These are phyloP conservation scores for Arenaria interpres DNA, from an alignment of 2,113 vertebrate species.

Conservation along the genomic window DNA sequence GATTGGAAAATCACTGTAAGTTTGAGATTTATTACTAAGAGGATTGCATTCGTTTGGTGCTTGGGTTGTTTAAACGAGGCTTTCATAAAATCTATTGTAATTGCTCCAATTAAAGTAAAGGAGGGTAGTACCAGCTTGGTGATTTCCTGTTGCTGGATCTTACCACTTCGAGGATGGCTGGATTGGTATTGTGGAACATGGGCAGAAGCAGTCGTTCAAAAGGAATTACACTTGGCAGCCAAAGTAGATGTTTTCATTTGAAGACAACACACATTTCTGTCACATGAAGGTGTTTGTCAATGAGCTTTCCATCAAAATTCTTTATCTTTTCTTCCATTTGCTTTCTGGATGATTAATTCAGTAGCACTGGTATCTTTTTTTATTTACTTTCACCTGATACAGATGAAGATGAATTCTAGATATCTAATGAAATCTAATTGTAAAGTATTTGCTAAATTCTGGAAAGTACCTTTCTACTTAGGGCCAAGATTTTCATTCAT, in stretches of 20 bases:
- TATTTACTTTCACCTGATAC: neutral
- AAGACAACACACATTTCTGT: neutral
- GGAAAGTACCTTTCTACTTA: neutral
- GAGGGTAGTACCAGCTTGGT: neutral
- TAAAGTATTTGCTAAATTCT: neutral
- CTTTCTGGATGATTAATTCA: neutral
- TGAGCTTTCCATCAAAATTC: neutral
- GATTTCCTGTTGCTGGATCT: neutral
- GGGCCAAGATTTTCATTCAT: neutral
- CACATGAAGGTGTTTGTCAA: neutral
- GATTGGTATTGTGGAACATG: neutral
- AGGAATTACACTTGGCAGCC: neutral
- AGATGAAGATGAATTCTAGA: neutral
- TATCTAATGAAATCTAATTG: neutral
- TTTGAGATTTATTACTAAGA: neutral
- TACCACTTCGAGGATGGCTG: neutral
- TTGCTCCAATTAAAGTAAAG: neutral
- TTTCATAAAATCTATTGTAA: neutral
- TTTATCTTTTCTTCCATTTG: neutral
- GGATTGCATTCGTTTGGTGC: neutral
- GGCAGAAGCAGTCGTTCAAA: neutral
- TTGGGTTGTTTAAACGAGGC: neutral
- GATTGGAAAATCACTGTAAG: neutral
- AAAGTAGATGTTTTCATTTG: neutral
- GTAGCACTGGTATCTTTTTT: neutral